phyloP scores from a whole-genome alignment of 2,113 vertebrate genomes.

The Xyliphius kryptos region DNA sequence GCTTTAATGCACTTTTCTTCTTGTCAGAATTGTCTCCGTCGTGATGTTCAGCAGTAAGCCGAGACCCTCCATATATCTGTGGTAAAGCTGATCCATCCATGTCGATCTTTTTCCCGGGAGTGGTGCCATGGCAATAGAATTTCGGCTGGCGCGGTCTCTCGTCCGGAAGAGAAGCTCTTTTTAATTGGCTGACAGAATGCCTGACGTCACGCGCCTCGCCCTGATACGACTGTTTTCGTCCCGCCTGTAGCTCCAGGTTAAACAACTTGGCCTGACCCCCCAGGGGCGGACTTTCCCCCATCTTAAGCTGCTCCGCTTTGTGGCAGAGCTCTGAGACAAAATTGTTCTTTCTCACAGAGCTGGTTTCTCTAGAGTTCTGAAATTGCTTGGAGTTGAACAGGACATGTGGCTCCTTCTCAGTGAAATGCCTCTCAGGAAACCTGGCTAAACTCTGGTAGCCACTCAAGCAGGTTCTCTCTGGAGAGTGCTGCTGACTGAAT shows the following conservation, averaged over 20 bases:
- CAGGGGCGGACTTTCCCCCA: conserved; percentile 42
- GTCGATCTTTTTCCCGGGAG: too few relatives aligned
- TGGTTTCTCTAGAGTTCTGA: conserved; percentile 55
- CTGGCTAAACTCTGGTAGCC: conserved; percentile 50
- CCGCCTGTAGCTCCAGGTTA: conserved; percentile 57
- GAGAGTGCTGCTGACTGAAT: conserved; percentile 53
- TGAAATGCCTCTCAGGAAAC: conserved; percentile 48
- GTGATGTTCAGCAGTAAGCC: too few relatives aligned
- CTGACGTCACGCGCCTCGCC: conserved; percentile 56
- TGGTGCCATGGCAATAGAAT: conserved; percentile 55
- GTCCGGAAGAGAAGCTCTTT: conserved; percentile 68
- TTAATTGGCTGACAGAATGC: conserved; percentile 58
- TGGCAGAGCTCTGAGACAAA: conserved; percentile 42
- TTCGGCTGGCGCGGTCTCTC: conserved; percentile 63
- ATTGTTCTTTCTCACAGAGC: conserved; percentile 51
- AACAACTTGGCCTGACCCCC: conserved; percentile 66
- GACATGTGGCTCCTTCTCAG: conserved; percentile 43
- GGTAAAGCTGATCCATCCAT: too few relatives aligned
- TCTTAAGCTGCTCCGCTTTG: too few relatives aligned
- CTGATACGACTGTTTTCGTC: conserved; percentile 70
- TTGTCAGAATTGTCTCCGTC: conserved; percentile 40
- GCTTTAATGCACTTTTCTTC: conserved; percentile 53
- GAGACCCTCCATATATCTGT: too few relatives aligned
- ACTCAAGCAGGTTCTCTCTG: conserved; percentile 46
- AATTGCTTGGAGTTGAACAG: conserved; percentile 58